Base-by-base conservation (phyloP, 2,888 invertebrate species). In the Subacronicta megacephala region DNA sequence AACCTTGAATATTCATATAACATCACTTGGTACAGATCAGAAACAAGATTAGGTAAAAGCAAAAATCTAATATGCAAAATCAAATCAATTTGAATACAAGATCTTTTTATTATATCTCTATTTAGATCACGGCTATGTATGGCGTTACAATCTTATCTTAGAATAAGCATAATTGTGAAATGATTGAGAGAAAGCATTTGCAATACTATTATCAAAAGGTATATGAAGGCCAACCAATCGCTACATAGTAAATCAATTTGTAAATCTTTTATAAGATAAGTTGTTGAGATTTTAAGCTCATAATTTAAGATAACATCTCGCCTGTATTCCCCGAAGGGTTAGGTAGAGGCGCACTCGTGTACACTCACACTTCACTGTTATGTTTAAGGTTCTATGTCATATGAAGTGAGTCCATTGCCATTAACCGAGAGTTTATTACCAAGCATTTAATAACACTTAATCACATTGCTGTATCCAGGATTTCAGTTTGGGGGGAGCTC, bases 81-180 rank as follows among this genome's bases (percentile, higher is more conserved):
- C n/a, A 31, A 31, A n/a, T 31, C 31, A 31, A 31, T 31, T 31
- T 31, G 31, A 9, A 10, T 7, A 35, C 7, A 20, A 36, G 9
- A 7, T 35, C 16, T 15, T 45, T 52, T 2, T 7, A 5, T 38
- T 65, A 64, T 62, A 64, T 62, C 57, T 23, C 2, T 1, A 16
- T 10, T 10, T 0, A 16, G 17, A 61, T 53, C 54, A 42, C 53
- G 20, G 53, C 9, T 47, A 2, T 7, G 10, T 7, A n/a, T 31
- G 7, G 29, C 68, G 45, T 38, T 40, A 7, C 13, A 12, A 2
- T 15, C 37, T 50, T 60, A 62, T 54, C 55, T 38, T 3, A 0
- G 18, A 29, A 35, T 59, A 18, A 7, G 15, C 46, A 60, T 26
- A 10, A 26, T 64, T 42, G 7, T 10, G 7, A 7, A 38, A 16